These are phyloP conservation scores for Sclerurus mexicanus DNA, from an alignment of 2,113 vertebrate genomes.

Conservation along the genomic window DNA sequence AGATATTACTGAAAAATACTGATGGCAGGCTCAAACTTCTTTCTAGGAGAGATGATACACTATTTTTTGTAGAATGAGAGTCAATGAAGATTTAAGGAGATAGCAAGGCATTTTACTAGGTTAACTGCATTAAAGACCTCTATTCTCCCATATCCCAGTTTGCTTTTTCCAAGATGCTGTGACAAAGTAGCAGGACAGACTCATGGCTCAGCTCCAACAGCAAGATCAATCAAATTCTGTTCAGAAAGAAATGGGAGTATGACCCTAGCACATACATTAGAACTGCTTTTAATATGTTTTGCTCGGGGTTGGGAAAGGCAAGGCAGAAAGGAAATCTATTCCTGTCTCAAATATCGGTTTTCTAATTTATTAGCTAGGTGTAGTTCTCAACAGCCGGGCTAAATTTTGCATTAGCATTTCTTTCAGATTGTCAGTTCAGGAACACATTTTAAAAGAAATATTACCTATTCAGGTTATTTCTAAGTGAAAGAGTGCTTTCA, in stretches of 20 bases:
- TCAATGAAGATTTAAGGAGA: background rate
- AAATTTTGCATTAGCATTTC: background rate
- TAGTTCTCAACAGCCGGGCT: background rate
- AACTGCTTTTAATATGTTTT: background rate
- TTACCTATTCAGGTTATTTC: background rate
- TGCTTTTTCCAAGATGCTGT: background rate
- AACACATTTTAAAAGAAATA: background rate
- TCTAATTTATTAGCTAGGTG: background rate
- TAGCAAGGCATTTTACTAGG: background rate
- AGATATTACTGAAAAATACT: background rate
- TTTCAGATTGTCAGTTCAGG: background rate
- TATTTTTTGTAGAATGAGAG: background rate
- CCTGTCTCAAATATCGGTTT: background rate
- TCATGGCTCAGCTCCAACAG: background rate
- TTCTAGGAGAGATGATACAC: background rate
- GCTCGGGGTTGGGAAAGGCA: background rate
- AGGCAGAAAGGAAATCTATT: background rate
- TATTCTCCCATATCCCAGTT: background rate
- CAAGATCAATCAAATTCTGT: background rate
- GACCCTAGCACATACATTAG: background rate
- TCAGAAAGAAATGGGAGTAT: background rate
- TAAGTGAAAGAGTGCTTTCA: slow-evolving; percentile 25
- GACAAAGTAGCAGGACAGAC: background rate
- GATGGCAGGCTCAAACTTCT: background rate
- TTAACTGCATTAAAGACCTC: background rate